Base-by-base conservation (phyloP, 2,888 invertebrate genomes). In the Cosmopolites sordidus region DNA sequence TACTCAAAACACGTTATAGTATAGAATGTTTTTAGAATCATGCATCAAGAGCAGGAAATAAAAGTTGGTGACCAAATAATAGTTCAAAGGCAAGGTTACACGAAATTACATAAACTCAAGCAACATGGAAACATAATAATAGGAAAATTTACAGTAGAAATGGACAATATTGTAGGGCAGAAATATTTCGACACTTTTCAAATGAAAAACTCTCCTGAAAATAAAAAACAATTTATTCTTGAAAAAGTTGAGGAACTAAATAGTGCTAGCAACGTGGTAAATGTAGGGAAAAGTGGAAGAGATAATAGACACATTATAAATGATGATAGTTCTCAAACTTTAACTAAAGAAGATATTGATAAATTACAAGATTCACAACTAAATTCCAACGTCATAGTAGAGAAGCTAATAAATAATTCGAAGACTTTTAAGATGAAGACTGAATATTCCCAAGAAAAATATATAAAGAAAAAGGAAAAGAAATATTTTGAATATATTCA, bases 391-490 rank as follows among this genome's bases (percentile, higher is more conserved):
- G 87, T 89, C 66, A 92, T 97, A 60, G 86, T 97, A 3, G 88
- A 83, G 58, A 87, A 88, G 48, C 78, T 98, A 11, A 88, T 97
- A 44, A 88, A 87, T 57, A 95, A 95, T 70, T 97, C 95, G 12
- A 87, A 85, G 61, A 93, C 95, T 1, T 98, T 97, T 72, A 81
- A 82, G 30, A 79, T 83, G 50, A 96, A 96, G 78, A 97, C 95
- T 0, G 92, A 89, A 66, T 97, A 86, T 72, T 88, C 90, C 0
- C 91, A 97, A 72, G 91, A 92, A 63, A 97, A 97, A 72, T 98
- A 97, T 72, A 79, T 97, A 39, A 89, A 87, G 65, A 97, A 97
- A 71, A 99, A 99, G 72, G 90, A 92, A 66, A 89, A 87, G 64
- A 97, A 97, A 74, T 97, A 95, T 74, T 89, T 85, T 68, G 89